Evolutionary conservation across 2,888 invertebrate genomes (phyloP).

Genomic region (Drosophila subquinaria): DNA sequence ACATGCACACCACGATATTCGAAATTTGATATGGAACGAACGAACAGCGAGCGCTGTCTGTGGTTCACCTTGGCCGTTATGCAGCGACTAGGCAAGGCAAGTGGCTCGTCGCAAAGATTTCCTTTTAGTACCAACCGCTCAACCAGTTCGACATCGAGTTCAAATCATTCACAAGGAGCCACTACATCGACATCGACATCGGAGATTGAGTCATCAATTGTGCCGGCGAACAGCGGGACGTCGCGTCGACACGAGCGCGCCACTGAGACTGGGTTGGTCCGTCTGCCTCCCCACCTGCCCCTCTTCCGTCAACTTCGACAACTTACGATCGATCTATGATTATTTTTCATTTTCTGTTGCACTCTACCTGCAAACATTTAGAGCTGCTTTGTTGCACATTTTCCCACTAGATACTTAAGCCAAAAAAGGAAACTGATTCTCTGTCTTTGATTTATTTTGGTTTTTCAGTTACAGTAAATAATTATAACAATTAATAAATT

Average conservation of each 20-base stretch:
- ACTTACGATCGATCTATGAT: constrained; percentile 23
- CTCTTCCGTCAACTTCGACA: not conserved
- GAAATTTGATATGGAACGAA: constrained; percentile 67
- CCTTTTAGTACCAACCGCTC: constrained; percentile 66
- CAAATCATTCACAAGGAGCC: constrained; percentile 68
- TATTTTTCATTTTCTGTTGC: constrained; percentile 39
- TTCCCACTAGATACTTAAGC: not conserved
- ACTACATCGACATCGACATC: constrained; percentile 13
- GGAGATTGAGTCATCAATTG: constrained; percentile 73
- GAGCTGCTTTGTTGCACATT: constrained; percentile 1
- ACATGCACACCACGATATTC: constrained; percentile 61
- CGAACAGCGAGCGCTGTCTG: constrained; percentile 37
- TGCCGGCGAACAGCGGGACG: constrained; percentile 38
- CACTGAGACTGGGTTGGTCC: constrained; percentile 45
- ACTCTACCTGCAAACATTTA: constrained; percentile 27
- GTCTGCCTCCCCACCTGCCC: not conserved
- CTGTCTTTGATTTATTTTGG: not conserved
- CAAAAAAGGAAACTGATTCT: not conserved
- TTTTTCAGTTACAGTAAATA: not conserved
- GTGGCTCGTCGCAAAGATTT: constrained; percentile 74
- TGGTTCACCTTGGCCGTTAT: constrained; percentile 75
- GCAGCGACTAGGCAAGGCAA: constrained; percentile 66
- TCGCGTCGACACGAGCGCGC: constrained; percentile 45
- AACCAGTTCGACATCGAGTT: constrained; percentile 49
- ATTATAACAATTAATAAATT: no score